Evolutionary conservation across 2,113 vertebrate species (phyloP).

Genomic region (Pterocles gutturalis): DNA sequence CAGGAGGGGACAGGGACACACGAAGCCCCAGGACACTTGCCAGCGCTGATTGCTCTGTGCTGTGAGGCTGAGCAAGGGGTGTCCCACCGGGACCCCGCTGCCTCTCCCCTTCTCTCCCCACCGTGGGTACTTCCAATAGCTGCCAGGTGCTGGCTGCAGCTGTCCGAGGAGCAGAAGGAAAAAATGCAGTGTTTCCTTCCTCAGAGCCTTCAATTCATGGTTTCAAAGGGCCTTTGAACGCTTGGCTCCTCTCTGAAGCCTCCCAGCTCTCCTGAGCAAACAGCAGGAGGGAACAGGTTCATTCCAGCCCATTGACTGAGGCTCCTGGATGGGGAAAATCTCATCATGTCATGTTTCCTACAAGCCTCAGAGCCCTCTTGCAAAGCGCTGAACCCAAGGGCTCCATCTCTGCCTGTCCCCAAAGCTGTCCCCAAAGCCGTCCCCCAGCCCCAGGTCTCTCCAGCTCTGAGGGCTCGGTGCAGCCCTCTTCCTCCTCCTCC

Average conservation of each 20-base stretch:
- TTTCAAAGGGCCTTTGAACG: conserved; percentile 58
- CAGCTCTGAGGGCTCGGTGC: not conserved
- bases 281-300: conserved; percentile 28
- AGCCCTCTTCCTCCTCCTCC: not conserved
- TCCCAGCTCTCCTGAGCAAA: conserved; percentile 35
- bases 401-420: not conserved
- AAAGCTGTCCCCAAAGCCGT: fast-evolving
- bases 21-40: not conserved
- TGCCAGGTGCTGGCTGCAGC: not conserved
- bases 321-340: not conserved
- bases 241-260: not conserved
- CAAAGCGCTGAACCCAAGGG: not conserved
- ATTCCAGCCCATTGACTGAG: not conserved
- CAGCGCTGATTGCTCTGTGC: not conserved
- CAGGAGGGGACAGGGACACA: not conserved
- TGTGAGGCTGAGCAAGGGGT: not conserved
- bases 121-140: not conserved
- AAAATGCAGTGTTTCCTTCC: conserved; percentile 4
- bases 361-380: not conserved
- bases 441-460: not conserved
- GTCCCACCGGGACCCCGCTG: fast-evolving
- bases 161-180: conserved; percentile 48
- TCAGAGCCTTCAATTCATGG: conserved; percentile 30
- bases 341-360: not conserved
- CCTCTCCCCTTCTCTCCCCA: not conserved